These are phyloP conservation scores for Bombyx mori DNA, from an alignment of 1,140 invertebrate species.

Conservation along the genomic window DNA sequence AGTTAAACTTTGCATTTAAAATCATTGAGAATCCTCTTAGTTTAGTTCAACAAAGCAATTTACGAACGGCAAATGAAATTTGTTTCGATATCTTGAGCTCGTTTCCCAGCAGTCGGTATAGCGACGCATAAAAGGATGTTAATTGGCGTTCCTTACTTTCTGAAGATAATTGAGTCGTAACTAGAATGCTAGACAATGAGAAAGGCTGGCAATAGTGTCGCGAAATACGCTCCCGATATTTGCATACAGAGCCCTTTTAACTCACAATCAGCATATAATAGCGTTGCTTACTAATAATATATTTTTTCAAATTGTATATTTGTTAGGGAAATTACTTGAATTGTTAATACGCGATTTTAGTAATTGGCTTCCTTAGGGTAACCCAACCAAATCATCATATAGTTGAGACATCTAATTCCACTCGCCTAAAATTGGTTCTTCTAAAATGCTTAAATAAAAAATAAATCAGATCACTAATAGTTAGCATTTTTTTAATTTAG, in stretches of 20 bases:
- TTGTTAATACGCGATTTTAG: too few species aligned
- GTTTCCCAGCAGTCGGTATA: slow-evolving; percentile 18
- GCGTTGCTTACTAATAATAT: too few species aligned
- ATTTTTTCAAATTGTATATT: too few species aligned
- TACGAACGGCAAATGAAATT: slow-evolving; percentile 12
- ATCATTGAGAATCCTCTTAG: slow-evolving; percentile 9
- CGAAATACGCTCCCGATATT: slow-evolving; percentile 22
- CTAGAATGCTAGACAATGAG: slow-evolving; percentile 31
- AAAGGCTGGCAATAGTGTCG: slow-evolving; percentile 27
- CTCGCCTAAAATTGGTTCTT: too few species aligned
- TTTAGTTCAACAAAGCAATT: slow-evolving; percentile 7
- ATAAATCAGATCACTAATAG: too few species aligned
- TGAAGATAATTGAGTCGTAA: slow-evolving; percentile 40
- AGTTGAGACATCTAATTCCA: too few species aligned
- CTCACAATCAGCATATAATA: slow-evolving; percentile 8
- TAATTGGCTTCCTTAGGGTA: too few species aligned
- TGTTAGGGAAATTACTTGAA: too few species aligned
- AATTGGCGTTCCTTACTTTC: slow-evolving; percentile 36
- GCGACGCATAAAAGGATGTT: slow-evolving; percentile 36
- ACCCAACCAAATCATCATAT: too few species aligned
- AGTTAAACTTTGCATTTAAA: slow-evolving; percentile 3
- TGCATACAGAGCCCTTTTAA: slow-evolving; percentile 29
- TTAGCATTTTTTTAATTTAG: too few species aligned
- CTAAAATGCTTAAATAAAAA: too few species aligned
- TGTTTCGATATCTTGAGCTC: slow-evolving; percentile 8